Evolutionary conservation across 2,797 vertebrate genomes (phyloP).

Genomic region (Merluccius polli): DNA sequence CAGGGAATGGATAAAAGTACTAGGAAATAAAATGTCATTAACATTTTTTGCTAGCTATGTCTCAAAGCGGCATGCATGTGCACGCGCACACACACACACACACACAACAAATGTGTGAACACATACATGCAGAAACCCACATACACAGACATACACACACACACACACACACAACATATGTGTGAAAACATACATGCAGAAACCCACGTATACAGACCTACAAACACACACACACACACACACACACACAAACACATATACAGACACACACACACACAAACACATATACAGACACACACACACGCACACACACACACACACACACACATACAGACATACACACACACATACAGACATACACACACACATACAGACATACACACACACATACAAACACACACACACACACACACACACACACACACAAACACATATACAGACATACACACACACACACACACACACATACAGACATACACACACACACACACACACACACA

Average conservation of each 20-base stretch:
- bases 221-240: background rate
- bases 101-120: no score
- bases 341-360: no score
- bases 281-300: no score
- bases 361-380: no score
- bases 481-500: no score
- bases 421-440: background rate
- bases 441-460: no score
- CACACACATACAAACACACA: background rate
- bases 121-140: no score
- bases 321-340: background rate
- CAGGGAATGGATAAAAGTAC: constrained; percentile 47
- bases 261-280: background rate
- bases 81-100: background rate
- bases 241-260: background rate
- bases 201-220: no score
- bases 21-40: constrained; percentile 46
- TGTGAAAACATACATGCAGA: no score
- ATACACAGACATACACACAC: background rate
- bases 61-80: constrained; percentile 1
- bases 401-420: background rate
- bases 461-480: no score
- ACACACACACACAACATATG: background rate
- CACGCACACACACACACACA: background rate
- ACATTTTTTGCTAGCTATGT: constrained; percentile 34